A percentile compares a stretch with the other conserved stretches of the same genome.
These are phyloP conservation scores for Chrysochloris asiatica DNA, from an alignment of 2,113 vertebrate species.

Conservation along the genomic window DNA sequence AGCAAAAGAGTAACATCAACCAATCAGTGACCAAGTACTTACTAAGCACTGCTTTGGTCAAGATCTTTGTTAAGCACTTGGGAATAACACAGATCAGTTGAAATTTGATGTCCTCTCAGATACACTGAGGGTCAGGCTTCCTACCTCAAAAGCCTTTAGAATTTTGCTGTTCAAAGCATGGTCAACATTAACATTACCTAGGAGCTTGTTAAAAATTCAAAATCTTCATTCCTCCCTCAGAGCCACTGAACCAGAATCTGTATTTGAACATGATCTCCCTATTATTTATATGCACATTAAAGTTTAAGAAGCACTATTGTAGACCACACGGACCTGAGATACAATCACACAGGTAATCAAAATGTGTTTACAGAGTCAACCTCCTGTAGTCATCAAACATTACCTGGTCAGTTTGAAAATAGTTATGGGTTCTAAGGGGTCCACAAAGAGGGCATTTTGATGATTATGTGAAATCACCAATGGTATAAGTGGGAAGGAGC, in stretches of 20 bases:
- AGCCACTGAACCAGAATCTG: conserved; percentile 6
- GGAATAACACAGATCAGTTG: neutral
- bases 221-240: neutral
- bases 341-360: conserved; percentile 21
- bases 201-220: neutral
- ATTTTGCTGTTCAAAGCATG: neutral
- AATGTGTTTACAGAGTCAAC: neutral
- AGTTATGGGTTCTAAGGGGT: conserved; percentile 27
- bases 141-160: conserved; percentile 8
- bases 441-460: neutral
- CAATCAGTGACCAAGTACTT: neutral
- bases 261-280: conserved; percentile 27
- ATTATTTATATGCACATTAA: neutral
- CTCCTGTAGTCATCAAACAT: neutral
- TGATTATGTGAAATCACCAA: conserved; percentile 47
- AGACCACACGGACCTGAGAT: conserved; percentile 28
- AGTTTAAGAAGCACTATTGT: neutral
- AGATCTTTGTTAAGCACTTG: neutral
- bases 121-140: neutral
- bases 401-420: conserved; percentile 38
- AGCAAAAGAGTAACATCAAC: conserved; percentile 42
- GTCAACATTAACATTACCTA: neutral
- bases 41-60: neutral
- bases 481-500: neutral
- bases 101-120: conserved; percentile 8